A percentile compares a stretch with the other conserved stretches of the same genome.
phyloP scores from a whole-genome alignment of 1,140 invertebrate genomes.

The honey bee (Apis mellifera) region Amel_HAv3.1 CM009941.2:11601001-11601500 shows the following conservation, averaged over 20 bases:
- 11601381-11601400: too few relatives aligned
- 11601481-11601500: conserved; percentile 1
- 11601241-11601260: too few relatives aligned
- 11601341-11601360: too few relatives aligned
- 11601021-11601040: background rate
- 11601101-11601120: conserved; percentile 10
- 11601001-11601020: background rate
- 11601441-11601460: background rate
- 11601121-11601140: background rate
- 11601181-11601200: background rate
- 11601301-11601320: too few relatives aligned
- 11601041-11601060: background rate
- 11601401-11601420: too few relatives aligned
- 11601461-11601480: background rate
- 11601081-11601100: background rate
- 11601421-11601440: too few relatives aligned
- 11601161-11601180: background rate
- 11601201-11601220: background rate
- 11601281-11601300: too few relatives aligned
- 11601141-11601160: background rate
- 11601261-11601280: too few relatives aligned
- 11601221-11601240: background rate
- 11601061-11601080: background rate
- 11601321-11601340: too few relatives aligned
- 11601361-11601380: background rate